Evolutionary conservation across 1,140 invertebrate genomes (phyloP).

Genomic region (Rhynchophorus ferrugineus): DNA sequence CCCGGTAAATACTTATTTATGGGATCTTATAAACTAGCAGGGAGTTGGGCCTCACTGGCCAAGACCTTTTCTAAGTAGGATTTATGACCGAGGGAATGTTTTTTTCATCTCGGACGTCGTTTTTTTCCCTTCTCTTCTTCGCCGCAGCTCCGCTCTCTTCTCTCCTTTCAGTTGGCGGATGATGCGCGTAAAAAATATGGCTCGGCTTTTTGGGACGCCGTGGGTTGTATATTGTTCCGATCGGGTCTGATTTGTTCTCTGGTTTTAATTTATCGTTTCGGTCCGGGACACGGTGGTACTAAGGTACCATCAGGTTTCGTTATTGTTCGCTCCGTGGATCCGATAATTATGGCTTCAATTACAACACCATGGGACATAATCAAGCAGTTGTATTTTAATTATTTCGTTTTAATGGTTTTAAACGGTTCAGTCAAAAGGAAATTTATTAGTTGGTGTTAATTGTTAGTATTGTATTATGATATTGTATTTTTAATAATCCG

Average conservation of each 20-base stretch:
- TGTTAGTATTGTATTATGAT: too few relatives aligned
- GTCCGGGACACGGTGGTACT: background rate
- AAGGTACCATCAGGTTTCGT: too few relatives aligned
- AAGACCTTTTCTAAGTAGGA: constrained; percentile 21
- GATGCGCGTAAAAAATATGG: constrained; percentile 23
- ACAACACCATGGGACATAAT: too few relatives aligned
- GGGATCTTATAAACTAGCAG: constrained; percentile 21
- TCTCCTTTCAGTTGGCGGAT: constrained; percentile 5
- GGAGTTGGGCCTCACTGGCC: constrained; percentile 16
- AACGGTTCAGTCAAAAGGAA: too few relatives aligned
- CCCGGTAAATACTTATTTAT: constrained; percentile 25
- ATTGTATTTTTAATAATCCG: too few relatives aligned
- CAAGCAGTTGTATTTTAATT: too few relatives aligned
- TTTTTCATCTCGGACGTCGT: constrained; percentile 19
- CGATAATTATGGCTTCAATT: too few relatives aligned
- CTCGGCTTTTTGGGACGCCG: constrained; percentile 14
- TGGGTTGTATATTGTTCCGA: constrained; percentile 18
- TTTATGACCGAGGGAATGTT: constrained; percentile 23
- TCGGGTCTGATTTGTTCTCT: background rate
- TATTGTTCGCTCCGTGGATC: too few relatives aligned
- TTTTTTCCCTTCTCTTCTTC: too few relatives aligned
- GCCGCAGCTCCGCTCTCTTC: too few relatives aligned
- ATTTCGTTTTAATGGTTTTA: too few relatives aligned
- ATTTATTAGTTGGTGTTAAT: too few relatives aligned
- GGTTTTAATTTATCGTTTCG: background rate